Conservation (phyloP, 2,888 invertebrate genomes). For the Eilema griseolum region DNA sequence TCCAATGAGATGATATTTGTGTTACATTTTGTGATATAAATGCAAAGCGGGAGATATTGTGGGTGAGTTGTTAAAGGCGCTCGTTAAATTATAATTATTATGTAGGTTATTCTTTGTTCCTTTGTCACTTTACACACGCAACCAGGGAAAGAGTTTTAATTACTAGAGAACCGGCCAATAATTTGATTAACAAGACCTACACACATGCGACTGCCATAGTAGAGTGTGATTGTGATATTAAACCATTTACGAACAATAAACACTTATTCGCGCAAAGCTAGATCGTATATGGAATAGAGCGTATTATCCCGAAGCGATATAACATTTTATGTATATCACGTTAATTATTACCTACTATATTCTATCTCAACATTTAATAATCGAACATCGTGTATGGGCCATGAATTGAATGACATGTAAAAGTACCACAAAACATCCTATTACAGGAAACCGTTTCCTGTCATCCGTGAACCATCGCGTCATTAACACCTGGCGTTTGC, state of each 20-base stretch:
- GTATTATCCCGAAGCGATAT: not conserved
- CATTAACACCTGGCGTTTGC: not conserved
- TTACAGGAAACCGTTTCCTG: too few species aligned
- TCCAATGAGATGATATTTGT: conserved; percentile 21
- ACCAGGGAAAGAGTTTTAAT: not conserved
- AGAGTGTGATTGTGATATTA: not conserved
- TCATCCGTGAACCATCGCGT: not conserved
- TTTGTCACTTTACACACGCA: not conserved
- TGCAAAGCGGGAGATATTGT: conserved; percentile 28
- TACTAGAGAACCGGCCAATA: conserved; percentile 14
- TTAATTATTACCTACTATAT: not conserved
- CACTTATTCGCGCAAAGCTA: conserved; percentile 4
- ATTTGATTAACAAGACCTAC: conserved; percentile 8
- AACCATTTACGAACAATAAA: not conserved
- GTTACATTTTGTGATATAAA: conserved; percentile 26
- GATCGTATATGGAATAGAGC: not conserved
- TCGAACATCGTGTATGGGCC: not conserved
- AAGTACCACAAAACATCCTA: not conserved
- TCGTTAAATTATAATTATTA: conserved; percentile 6
- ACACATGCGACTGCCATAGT: not conserved
- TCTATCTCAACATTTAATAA: not conserved
- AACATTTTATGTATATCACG: not conserved
- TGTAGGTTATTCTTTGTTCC: not conserved
- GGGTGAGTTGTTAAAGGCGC: conserved; percentile 37
- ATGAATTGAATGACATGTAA: not conserved